Conservation (phyloP, 2,797 vertebrate species). For the Rhynchotus rufescens region DNA sequence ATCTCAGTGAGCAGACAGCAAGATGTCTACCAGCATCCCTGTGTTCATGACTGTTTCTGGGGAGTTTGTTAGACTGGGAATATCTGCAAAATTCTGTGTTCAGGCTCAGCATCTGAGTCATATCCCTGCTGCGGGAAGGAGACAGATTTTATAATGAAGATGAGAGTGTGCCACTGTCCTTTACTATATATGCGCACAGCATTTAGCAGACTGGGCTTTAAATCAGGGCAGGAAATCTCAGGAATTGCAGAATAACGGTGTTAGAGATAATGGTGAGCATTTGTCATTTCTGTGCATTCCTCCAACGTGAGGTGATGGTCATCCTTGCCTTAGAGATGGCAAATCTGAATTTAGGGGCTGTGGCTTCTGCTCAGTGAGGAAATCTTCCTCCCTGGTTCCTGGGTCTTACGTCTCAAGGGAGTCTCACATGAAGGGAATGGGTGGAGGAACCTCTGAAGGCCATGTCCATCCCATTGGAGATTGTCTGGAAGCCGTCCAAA, state of each 20-base stretch:
- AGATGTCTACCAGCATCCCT: not conserved
- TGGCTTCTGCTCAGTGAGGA: not conserved
- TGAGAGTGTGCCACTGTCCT: not conserved
- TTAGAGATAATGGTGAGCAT: not conserved
- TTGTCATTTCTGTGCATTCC: not conserved
- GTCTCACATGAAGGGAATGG: not conserved
- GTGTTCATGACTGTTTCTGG: accelerated
- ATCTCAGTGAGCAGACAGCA: not conserved
- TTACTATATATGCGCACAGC: not conserved
- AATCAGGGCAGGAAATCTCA: not conserved
- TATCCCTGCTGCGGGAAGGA: not conserved
- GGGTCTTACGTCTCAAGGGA: not conserved
- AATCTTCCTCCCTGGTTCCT: not conserved
- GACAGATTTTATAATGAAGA: not conserved
- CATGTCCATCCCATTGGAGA: accelerated
- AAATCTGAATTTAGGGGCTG: not conserved
- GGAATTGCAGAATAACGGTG: not conserved
- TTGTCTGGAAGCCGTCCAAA: not conserved
- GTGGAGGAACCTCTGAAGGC: not conserved
- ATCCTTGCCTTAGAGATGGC: not conserved
- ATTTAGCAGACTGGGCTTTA: not conserved
- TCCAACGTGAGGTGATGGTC: not conserved
- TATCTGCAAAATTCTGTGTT: not conserved
- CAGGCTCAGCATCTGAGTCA: not conserved
- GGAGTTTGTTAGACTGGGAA: not conserved